Percentiles rank a stretch among this genome's conserved stretches.
phyloP scores from a whole-genome alignment of 2,888 invertebrate species.

The Drosophila paranaensis region DNA sequence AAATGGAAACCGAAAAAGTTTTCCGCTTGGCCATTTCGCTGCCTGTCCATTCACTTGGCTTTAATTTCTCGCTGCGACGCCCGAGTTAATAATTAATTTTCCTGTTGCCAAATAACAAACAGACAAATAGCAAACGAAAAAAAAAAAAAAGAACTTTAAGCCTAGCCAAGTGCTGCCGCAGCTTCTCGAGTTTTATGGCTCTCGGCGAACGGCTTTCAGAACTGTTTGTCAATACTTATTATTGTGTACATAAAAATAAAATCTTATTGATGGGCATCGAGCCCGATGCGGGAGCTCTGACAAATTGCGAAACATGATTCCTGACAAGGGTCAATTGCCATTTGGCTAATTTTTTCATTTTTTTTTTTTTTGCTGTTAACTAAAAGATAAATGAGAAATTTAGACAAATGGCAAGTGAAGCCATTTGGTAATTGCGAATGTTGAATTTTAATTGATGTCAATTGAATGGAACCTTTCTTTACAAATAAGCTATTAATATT shows the following conservation, averaged over 20 bases:
- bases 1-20: constrained; percentile 66
- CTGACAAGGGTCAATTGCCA: constrained; percentile 45
- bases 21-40: constrained; percentile 48
- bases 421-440: not conserved
- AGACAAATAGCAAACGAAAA: not conserved
- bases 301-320: constrained; percentile 23
- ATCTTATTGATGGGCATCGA: constrained; percentile 26
- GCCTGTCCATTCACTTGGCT: constrained; percentile 46
- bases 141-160: constrained; percentile 33
- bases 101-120: constrained; percentile 20
- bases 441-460: not conserved
- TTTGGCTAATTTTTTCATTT: constrained; percentile 32
- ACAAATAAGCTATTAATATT: not conserved
- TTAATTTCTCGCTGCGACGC: constrained; percentile 46
- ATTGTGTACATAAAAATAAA: constrained; percentile 36
- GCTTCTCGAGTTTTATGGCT: constrained; percentile 24
- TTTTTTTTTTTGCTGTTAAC: not conserved
- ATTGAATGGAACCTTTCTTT: not conserved
- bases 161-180: constrained; percentile 8
- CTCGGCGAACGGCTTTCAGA: constrained; percentile 12
- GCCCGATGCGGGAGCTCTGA: constrained; percentile 10
- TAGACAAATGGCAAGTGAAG: too few relatives aligned
- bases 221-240: constrained; percentile 47
- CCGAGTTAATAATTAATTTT: constrained; percentile 64
- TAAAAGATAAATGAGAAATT: not conserved